phyloP scores from a whole-genome alignment of 2,888 invertebrate genomes.

The Mesorhabditis sp. region DNA sequence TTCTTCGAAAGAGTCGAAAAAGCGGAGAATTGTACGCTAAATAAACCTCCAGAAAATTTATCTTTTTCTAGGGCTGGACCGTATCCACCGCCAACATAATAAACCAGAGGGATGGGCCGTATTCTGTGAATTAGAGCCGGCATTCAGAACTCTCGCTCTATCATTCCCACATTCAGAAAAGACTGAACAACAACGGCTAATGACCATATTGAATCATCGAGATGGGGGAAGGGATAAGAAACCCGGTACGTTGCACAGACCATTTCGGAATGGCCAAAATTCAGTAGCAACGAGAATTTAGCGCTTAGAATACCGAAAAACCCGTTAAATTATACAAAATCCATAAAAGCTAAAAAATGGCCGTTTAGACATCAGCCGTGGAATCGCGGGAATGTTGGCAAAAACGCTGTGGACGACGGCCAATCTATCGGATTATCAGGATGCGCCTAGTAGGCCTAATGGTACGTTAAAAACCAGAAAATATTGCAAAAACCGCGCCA shows the following conservation, averaged over 20 bases:
- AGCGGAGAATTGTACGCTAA: conserved; percentile 17
- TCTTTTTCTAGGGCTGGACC: conserved; percentile 17
- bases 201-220: neutral
- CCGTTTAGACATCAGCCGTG: too few relatives aligned
- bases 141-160: conserved; percentile 32
- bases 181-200: neutral
- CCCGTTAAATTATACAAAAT: neutral
- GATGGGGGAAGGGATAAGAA: conserved; percentile 3
- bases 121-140: conserved; percentile 34
- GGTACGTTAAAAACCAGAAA: neutral
- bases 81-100: conserved; percentile 24
- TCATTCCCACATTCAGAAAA: conserved; percentile 25
- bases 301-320: neutral
- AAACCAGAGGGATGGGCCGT: conserved; percentile 18
- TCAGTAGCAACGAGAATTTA: neutral
- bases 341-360: too few relatives aligned
- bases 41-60: neutral
- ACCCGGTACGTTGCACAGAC: neutral
- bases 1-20: conserved; percentile 33
- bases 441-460: neutral
- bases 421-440: neutral
- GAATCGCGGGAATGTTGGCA: neutral
- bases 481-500: neutral
- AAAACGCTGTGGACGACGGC: conserved; percentile 4
- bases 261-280: neutral